Base-by-base conservation (phyloP, 2,113 vertebrate genomes). In the Mesembrinibis cayennensis region DNA sequence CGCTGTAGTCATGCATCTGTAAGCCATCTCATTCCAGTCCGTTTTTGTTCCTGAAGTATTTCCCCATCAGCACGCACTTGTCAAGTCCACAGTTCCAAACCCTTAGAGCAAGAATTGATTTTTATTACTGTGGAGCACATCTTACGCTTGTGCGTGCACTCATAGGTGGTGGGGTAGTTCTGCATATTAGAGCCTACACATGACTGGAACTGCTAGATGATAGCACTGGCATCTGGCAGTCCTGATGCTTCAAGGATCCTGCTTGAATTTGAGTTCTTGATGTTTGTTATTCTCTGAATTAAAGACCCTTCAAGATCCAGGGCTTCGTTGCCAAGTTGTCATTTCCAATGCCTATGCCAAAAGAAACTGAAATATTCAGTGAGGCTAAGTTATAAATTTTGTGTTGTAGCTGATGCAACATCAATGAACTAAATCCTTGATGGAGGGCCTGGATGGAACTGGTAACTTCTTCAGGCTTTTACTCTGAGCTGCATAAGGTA, bases 281-380 rank as follows among this genome's bases (percentile, higher is more conserved):
- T 30, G 14, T 85, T 87, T 88, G 38, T 92, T 95, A 29, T 83
- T 94, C 79, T 83, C 82, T 77, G 55, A 88, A 86, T 95, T 92
- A 83, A 95, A 90, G 86, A 62, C 82, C 47, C 67, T 94, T 95
- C 87, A 80, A 65, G 62, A 70, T 40, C 70, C 32, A 73, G 55
- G 58, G 19, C 63, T 88, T 96, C 32, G 1, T 50, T 92, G 87
- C 92, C 85, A 93, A 82, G 67, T 19, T 92, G 71, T 88, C 3
- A 4, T 86, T 95, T 89, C 82, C 79, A 71, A 4, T 78, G 79
- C 38, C 38, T 81, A 9, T 95, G 82, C 90, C 85, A 88, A 88
- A 87, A 90, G 70, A 82, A 87, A 65, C 53, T 42, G 82, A 96
- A 90, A 80, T 49, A 16, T 70, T 96, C 53, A 70, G 70, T 3